Conservation (phyloP, 64 coral and sea anemone genomes). For the Dendrophyllia cribrosa region DNA sequence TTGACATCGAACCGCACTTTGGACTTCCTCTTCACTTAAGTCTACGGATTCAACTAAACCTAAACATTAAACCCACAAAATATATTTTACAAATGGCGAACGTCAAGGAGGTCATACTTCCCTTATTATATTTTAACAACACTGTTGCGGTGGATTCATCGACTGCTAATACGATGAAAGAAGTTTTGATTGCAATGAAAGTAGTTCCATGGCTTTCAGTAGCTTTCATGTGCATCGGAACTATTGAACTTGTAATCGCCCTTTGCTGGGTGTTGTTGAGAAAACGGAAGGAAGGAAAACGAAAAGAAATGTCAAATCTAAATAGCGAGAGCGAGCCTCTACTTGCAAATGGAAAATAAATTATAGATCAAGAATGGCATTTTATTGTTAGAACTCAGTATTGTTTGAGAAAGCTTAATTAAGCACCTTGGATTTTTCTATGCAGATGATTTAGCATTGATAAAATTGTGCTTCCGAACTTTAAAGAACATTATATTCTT, state of each 20-base stretch:
- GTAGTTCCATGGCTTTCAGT: not conserved
- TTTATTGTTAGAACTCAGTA: too few relatives aligned
- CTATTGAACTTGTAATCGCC: not conserved
- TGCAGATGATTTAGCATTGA: too few relatives aligned
- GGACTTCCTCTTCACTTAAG: constrained; percentile 69
- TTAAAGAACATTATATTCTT: too few relatives aligned
- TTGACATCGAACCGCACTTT: constrained; percentile 72
- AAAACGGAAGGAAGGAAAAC: not conserved
- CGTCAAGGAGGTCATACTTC: constrained; percentile 53
- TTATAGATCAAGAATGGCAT: too few relatives aligned
- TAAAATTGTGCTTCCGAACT: too few relatives aligned
- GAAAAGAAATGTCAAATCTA: not conserved
- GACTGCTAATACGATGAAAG: constrained; percentile 30
- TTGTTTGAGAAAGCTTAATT: too few relatives aligned
- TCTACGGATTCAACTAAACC: constrained; percentile 72
- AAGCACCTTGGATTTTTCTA: too few relatives aligned
- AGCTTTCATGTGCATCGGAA: constrained; percentile 23
- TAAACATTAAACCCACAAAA: constrained; percentile 54
- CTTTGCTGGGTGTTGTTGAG: not conserved
- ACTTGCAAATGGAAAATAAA: not conserved
- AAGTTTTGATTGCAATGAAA: constrained; percentile 10
- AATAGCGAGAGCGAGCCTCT: not conserved
- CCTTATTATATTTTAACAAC: constrained; percentile 79
- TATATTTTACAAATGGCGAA: constrained; percentile 49
- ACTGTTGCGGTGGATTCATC: constrained; percentile 42